phyloP scores from a whole-genome alignment of 2,113 vertebrate species.

The Limanda limanda region DNA sequence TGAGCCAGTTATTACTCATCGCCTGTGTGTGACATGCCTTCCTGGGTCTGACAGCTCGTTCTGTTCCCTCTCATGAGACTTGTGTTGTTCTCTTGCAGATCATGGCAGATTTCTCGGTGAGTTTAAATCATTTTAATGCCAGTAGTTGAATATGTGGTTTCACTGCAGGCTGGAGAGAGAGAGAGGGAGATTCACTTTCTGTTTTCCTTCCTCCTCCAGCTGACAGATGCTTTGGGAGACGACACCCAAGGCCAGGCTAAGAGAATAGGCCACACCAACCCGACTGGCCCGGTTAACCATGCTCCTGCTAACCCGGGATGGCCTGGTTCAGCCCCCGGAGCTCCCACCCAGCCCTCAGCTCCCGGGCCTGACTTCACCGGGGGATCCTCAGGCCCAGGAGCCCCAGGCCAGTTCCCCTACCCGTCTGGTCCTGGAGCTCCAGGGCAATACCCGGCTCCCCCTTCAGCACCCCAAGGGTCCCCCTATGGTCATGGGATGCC shows the following conservation, averaged over 20 bases:
- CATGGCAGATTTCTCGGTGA: slow-evolving; percentile 87
- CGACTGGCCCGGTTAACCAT: slow-evolving; percentile 61
- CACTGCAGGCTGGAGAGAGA: background rate
- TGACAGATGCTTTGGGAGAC: slow-evolving; percentile 81
- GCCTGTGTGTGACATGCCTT: slow-evolving; percentile 31
- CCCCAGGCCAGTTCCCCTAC: slow-evolving; percentile 76
- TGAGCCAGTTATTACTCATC: slow-evolving; percentile 57
- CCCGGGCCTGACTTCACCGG: slow-evolving; percentile 53
- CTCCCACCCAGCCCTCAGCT: slow-evolving; percentile 78
- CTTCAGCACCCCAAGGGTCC: slow-evolving; percentile 76
- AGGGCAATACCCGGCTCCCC: slow-evolving; percentile 76
- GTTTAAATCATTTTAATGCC: slow-evolving; percentile 37
- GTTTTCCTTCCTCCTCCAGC: slow-evolving; percentile 54
- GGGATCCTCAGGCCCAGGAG: slow-evolving; percentile 77
- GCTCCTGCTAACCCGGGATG: slow-evolving; percentile 77
- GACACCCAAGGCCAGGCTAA: slow-evolving; percentile 67
- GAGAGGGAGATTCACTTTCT: background rate
- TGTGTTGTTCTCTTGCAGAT: slow-evolving; percentile 62
- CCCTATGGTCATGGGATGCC: slow-evolving; percentile 73
- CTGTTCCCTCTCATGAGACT: slow-evolving; percentile 13
- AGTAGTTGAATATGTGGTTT: background rate
- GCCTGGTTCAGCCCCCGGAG: slow-evolving; percentile 81
- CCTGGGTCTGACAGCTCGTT: slow-evolving; percentile 38
- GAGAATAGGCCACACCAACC: slow-evolving; percentile 75
- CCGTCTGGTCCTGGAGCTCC: slow-evolving; percentile 78